Evolutionary conservation across 2,797 vertebrate genomes (phyloP), one percentile per base, ranked within the genome.

Genomic region (Clangula hyemalis): DNA sequence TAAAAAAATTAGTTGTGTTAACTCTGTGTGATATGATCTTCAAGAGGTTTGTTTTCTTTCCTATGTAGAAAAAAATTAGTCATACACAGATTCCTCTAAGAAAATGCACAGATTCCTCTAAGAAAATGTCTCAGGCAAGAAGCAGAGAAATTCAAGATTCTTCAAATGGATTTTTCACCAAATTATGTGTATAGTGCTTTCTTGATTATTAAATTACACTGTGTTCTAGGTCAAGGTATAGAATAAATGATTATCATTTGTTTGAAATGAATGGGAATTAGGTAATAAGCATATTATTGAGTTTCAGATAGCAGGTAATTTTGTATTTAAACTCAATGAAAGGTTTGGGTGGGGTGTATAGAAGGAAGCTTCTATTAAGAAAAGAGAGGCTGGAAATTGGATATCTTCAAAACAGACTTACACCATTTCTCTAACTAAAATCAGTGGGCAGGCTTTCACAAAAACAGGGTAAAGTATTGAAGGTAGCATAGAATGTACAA

Each of bases 191-290:
- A 95, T 89, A 85, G 88, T 83, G 34, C 60, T 90, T 64, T 94
- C 57, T 77, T 90, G 84, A 93, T 92, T 92, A 74, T 90, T 89
- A 96, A 96, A 96, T 95, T 96, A 93, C 58, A 85, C 75, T 94
- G 73, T 95, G 21, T 84, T 27, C 86, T 87, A 87, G 86, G 93
- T 95, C 94, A 96, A 95, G 45, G 25, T 92, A 95, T 94, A 74
- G 88, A 92, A 94, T 93, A 95, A 85, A 76, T 75, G 1, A 81
- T 89, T 84, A 87, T 69, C 34, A 73, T 94, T 85, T 96, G 64
- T 93, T 96, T 95, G 73, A 95, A 92, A 38, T 89, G 54, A 78
- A 91, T 69, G n/a, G 11, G 61, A 92, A 80, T 89, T 80, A 92
- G 69, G 90, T 85, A 87, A 93, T 93, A 91, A 85, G 34, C 6